Evolutionary conservation across 2,797 vertebrate species (phyloP).

Genomic region (Acanthis flammea): DNA sequence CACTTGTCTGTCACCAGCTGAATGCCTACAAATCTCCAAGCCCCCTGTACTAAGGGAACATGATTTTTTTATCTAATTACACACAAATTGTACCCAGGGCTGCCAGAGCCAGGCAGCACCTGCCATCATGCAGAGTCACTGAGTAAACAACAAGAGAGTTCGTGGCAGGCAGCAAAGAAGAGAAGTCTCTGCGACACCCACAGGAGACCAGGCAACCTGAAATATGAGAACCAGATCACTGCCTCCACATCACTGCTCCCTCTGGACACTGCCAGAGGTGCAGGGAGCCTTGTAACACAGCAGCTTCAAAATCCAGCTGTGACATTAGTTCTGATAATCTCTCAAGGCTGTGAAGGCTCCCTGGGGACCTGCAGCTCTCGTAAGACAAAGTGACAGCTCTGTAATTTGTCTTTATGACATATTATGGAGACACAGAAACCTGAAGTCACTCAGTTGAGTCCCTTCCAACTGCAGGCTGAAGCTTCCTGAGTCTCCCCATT

Average conservation of each 20-base stretch:
- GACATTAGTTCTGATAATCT: neutral
- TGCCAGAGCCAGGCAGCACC: neutral
- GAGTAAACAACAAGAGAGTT: neutral
- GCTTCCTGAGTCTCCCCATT: neutral
- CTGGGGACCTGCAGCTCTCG: neutral
- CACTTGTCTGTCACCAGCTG: neutral
- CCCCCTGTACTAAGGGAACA: neutral
- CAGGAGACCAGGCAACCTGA: neutral
- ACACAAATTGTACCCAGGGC: neutral
- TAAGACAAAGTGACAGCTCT: neutral
- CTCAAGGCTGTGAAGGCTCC: rapidly evolving
- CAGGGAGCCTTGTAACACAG: neutral
- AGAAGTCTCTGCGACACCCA: neutral
- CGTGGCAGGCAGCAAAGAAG: neutral
- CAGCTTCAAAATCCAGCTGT: neutral
- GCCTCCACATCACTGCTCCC: neutral
- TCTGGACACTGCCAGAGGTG: neutral
- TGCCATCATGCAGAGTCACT: neutral
- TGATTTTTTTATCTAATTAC: neutral
- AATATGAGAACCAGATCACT: neutral
- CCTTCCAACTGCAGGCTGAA: neutral
- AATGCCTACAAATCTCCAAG: neutral
- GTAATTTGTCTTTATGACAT: neutral
- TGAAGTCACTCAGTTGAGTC: neutral
- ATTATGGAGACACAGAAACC: neutral